phyloP scores from a whole-genome alignment of 2,888 invertebrate genomes.

The Noctua janthina region DNA sequence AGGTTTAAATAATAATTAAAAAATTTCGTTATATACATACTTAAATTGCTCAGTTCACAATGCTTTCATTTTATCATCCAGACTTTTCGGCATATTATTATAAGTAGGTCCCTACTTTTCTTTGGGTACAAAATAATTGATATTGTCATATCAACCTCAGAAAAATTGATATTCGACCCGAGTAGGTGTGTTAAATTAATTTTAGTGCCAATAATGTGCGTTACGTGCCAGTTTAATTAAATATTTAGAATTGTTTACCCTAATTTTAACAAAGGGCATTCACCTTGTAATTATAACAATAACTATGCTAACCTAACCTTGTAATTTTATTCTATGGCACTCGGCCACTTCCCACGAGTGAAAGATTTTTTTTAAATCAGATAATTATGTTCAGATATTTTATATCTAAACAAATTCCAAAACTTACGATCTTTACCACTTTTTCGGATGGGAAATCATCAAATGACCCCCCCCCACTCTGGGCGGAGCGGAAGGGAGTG shows the following conservation, averaged over 20 bases:
- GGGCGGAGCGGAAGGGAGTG: no score
- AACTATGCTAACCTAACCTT: no score
- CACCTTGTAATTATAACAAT: not conserved
- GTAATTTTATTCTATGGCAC: no score
- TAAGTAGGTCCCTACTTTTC: not conserved
- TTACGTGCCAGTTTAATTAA: conserved; percentile 12
- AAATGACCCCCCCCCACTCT: no score
- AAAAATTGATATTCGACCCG: conserved; percentile 31
- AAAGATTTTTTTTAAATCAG: not conserved
- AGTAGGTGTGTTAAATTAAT: conserved; percentile 12
- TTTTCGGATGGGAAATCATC: no score
- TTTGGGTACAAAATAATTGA: not conserved
- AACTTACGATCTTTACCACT: not conserved
- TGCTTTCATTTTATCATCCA: not conserved
- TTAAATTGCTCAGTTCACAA: not conserved
- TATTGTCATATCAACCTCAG: not conserved
- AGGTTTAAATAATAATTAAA: not conserved
- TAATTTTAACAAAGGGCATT: conserved; percentile 16
- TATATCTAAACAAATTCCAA: not conserved
- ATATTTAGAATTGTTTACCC: not conserved
- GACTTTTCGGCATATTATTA: not conserved
- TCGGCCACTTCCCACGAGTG: not conserved
- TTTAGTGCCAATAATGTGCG: conserved; percentile 7
- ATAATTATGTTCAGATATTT: not conserved
- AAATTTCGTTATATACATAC: not conserved